Evolutionary conservation across 2,888 invertebrate species (phyloP).

Genomic region (Taphrorychus bicolor): DNA sequence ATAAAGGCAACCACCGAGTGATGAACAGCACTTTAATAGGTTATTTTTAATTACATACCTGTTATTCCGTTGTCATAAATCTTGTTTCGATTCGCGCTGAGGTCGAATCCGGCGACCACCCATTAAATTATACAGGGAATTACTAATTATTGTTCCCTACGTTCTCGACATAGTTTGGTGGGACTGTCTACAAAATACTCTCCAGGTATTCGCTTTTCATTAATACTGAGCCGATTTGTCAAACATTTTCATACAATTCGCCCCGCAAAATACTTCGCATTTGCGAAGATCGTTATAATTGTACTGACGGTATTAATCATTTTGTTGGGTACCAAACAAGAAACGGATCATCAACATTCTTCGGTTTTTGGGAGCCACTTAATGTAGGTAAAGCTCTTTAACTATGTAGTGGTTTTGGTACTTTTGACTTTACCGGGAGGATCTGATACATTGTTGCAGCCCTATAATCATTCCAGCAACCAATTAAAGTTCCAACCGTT

Average conservation of each 20-base stretch:
- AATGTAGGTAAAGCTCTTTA: slow-evolving; percentile 4
- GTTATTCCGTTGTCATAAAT: slow-evolving; percentile 34
- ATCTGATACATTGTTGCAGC: too few species aligned
- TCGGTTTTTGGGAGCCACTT: slow-evolving; percentile 11
- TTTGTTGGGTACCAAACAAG: slow-evolving; percentile 12
- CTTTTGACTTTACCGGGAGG: neutral
- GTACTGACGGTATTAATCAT: slow-evolving; percentile 31
- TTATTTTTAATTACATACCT: slow-evolving; percentile 28
- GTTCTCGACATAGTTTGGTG: slow-evolving; percentile 45
- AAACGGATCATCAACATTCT: slow-evolving; percentile 24
- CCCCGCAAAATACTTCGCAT: slow-evolving; percentile 32
- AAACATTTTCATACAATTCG: slow-evolving; percentile 42
- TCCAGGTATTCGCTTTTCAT: slow-evolving; percentile 44
- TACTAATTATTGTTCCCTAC: slow-evolving; percentile 49
- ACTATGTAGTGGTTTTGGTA: slow-evolving; percentile 1
- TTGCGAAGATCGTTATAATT: slow-evolving; percentile 34
- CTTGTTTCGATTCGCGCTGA: slow-evolving; percentile 30
- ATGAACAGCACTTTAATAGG: slow-evolving; percentile 21
- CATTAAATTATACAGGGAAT: slow-evolving; percentile 48
- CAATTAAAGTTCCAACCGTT: too few species aligned
- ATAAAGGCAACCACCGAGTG: slow-evolving; percentile 10
- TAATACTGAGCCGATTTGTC: slow-evolving; percentile 43
- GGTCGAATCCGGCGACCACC: slow-evolving; percentile 46
- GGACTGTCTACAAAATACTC: slow-evolving; percentile 42
- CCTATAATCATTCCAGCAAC: too few species aligned